Evolutionary conservation across 2,888 invertebrate species (phyloP), one percentile per base, ranked within the genome.

Genomic region (Eumerus sabulonum): DNA sequence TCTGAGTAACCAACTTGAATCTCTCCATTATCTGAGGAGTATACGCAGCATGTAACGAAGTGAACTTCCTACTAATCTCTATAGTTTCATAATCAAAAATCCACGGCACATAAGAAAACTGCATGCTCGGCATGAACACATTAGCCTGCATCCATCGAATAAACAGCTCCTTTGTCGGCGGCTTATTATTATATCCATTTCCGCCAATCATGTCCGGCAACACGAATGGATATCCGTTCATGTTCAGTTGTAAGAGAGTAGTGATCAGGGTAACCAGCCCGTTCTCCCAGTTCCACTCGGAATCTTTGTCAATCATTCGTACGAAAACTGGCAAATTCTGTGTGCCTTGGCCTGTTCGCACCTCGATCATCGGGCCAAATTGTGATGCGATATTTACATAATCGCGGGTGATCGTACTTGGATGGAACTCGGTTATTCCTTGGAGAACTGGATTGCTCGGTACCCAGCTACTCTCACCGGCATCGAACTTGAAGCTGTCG

Each of bases 51-150:
- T 95, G 95, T 0, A 96, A 86, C 0, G 92, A 89, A 0, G 94
- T 92, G 85, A 92, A 93, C 62, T 90, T 91, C 84, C 89, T 91
- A 81, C 93, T 91, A 68, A 95, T 93, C 81, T 87, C 86, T 4
- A 93, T 90, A 0, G 93, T 92, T 91, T 89, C 90, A 0, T 87
- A 77, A 82, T 93, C 93, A 84, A 91, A 94, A 71, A 93, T 91
- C 95, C 95, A 96, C 0, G 95, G 95, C 1, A 92, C 91, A 82
- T 91, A 92, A 1, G 95, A 95, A 85, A 94, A 94, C 87, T 96
- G 95, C 83, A 96, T 89, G 12, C 92, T 90, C 0, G 95, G 94
- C 92, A 96, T 93, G 84, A 94, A 94, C 0, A 92, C 91, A 79
- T 93, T 93, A 0, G 93, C 92, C 86, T 94, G 93, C 48, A 94